Conservation (phyloP, 2,888 invertebrate species). For the Acleris laterana region DNA sequence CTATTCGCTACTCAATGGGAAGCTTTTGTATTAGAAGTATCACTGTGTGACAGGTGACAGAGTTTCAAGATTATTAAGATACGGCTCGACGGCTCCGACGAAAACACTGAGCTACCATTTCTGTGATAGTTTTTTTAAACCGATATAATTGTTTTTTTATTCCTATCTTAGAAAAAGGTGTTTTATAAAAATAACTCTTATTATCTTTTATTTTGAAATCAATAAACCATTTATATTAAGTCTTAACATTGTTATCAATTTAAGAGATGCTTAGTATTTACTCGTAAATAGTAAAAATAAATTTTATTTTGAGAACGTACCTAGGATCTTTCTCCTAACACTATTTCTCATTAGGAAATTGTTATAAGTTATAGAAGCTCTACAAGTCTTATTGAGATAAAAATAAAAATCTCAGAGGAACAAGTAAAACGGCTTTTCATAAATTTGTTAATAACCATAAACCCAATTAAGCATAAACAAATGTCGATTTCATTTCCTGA, state of each 20-base stretch:
- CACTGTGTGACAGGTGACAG: slow-evolving; percentile 31
- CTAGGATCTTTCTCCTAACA: too few relatives aligned
- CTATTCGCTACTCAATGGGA: slow-evolving; percentile 27
- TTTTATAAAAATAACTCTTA: too few relatives aligned
- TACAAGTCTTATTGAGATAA: not conserved
- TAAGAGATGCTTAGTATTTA: too few relatives aligned
- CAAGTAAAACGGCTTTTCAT: slow-evolving; percentile 9
- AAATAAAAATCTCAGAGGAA: not conserved
- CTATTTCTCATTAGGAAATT: too few relatives aligned
- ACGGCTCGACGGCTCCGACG: not conserved
- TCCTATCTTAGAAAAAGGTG: too few relatives aligned
- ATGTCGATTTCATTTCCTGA: slow-evolving; percentile 36
- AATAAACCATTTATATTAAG: too few relatives aligned
- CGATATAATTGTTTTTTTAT: too few relatives aligned
- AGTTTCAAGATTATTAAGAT: slow-evolving; percentile 23
- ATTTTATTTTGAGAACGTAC: too few relatives aligned
- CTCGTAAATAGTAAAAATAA: too few relatives aligned
- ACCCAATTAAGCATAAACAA: slow-evolving; percentile 32
- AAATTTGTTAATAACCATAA: slow-evolving; percentile 22
- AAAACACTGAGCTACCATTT: not conserved
- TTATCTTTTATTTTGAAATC: too few relatives aligned
- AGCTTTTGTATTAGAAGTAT: slow-evolving; percentile 32
- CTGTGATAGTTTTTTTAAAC: not conserved
- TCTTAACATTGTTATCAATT: too few relatives aligned
- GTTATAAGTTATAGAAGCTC: too few relatives aligned